These are phyloP conservation scores for Misgurnus anguillicaudatus DNA, from an alignment of 2,113 vertebrate genomes.

Conservation along the genomic window DNA sequence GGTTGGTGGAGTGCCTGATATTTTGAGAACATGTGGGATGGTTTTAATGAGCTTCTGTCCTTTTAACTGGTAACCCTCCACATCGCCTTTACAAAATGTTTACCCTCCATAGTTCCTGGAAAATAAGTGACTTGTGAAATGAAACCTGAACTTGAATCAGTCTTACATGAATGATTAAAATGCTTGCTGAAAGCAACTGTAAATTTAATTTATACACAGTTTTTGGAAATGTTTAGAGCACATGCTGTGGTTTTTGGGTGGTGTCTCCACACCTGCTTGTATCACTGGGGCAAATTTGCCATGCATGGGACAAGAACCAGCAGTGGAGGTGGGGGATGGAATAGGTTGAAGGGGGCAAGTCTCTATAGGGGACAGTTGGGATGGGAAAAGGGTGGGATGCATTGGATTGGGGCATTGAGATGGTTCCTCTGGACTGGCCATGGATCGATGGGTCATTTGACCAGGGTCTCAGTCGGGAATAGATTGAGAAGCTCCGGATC, in stretches of 20 bases:
- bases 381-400: background rate
- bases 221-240: background rate
- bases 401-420: background rate
- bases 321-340: slow-evolving; percentile 27
- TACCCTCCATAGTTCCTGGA: background rate
- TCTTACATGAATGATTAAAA: slow-evolving; percentile 16
- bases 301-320: slow-evolving; percentile 54
- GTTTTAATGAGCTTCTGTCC: background rate
- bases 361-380: background rate
- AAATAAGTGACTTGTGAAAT: slow-evolving; percentile 7
- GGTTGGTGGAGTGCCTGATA: slow-evolving; percentile 15
- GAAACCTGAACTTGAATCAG: slow-evolving; percentile 23
- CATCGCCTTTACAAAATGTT: slow-evolving; percentile 16
- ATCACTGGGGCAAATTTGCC: slow-evolving; percentile 54
- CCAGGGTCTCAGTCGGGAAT: slow-evolving; percentile 52
- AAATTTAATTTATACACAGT: no score
- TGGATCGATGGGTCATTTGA: slow-evolving; percentile 67
- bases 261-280: slow-evolving; percentile 26
- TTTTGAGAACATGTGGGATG: slow-evolving; percentile 26
- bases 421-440: slow-evolving; percentile 54
- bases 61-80: background rate
- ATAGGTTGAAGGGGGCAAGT: background rate
- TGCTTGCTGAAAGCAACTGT: background rate
- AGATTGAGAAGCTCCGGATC: slow-evolving; percentile 38
- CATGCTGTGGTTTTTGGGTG: slow-evolving; percentile 34